A percentile compares a stretch with the other conserved stretches of the same genome.
Conservation (phyloP, 2,113 vertebrate genomes). For the Lepisosteus osseus region DNA sequence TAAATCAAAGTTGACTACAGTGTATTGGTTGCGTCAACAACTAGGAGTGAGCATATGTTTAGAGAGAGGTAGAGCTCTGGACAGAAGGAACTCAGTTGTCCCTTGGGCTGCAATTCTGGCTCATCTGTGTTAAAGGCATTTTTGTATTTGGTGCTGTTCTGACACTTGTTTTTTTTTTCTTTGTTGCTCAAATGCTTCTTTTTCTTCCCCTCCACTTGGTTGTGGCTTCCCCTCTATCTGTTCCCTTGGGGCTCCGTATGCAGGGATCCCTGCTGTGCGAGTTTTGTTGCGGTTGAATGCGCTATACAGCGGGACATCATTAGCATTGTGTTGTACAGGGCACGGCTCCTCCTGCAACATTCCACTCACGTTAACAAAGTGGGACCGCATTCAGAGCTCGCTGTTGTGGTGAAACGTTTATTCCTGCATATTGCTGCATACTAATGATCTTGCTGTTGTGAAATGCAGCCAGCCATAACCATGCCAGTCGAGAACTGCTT, state of each 20-base stretch:
- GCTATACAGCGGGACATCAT: conserved; percentile 22
- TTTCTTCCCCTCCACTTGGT: not conserved
- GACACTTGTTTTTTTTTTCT: not conserved
- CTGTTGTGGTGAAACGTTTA: conserved; percentile 43
- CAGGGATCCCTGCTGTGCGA: conserved; percentile 28
- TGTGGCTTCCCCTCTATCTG: not conserved
- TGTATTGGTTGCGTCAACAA: no score
- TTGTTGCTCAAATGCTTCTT: not conserved
- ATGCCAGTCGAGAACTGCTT: no score
- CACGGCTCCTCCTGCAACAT: not conserved
- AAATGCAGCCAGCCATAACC: no score
- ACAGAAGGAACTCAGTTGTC: not conserved
- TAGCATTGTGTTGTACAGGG: conserved; percentile 24
- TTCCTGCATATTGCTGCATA: conserved; percentile 44
- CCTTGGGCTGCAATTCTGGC: not conserved
- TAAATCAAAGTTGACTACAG: no score
- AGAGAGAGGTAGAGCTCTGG: no score
- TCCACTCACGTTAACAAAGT: conserved; percentile 20
- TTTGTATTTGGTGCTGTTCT: not conserved
- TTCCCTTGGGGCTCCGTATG: conserved; percentile 23
- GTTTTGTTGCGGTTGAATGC: conserved; percentile 29
- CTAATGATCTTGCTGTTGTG: conserved; percentile 36
- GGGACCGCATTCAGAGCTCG: conserved; percentile 39
- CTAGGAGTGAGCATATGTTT: no score
- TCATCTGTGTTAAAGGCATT: not conserved